A percentile compares a stretch with the other conserved stretches of the same genome.
Conservation (phyloP, 2,113 vertebrate genomes). For the Cichladusa arquata region DNA sequence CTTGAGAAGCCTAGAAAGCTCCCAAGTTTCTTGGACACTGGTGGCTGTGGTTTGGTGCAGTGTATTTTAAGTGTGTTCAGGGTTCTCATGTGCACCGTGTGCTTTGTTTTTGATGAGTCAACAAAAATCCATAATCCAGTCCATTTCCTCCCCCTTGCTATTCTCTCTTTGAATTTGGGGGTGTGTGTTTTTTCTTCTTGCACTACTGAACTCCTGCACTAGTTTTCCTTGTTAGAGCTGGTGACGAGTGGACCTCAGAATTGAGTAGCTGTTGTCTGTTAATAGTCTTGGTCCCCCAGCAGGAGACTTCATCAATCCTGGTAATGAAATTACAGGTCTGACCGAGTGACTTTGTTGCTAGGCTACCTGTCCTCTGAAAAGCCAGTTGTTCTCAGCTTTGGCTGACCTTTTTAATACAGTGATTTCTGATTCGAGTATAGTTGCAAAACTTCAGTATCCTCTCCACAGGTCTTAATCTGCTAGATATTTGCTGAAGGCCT, state of each 20-base stretch:
- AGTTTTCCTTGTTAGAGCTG: neutral
- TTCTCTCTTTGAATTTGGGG: neutral
- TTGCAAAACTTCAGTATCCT: neutral
- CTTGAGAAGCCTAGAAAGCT: neutral
- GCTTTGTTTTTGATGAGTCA: neutral
- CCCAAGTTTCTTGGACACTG: neutral
- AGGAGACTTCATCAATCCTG: neutral
- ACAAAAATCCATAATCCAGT: neutral
- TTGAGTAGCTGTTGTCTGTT: neutral
- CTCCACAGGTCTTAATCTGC: neutral
- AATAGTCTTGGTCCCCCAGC: neutral
- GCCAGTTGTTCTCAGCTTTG: neutral
- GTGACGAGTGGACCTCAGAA: neutral
- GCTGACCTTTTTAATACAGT: neutral
- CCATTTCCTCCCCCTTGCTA: neutral
- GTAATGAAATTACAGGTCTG: slow-evolving; percentile 42
- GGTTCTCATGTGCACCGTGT: rapidly evolving
- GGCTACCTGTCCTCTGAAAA: slow-evolving; percentile 11
- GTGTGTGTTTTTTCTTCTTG: neutral
- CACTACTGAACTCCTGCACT: neutral
- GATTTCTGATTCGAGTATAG: neutral
- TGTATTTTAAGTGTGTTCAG: neutral
- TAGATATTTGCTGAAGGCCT: neutral
- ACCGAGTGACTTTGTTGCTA: neutral
- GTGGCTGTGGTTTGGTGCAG: rapidly evolving